These are phyloP conservation scores for Pseudonaja textilis DNA, from an alignment of 2,113 vertebrate genomes.

Conservation along the genomic window DNA sequence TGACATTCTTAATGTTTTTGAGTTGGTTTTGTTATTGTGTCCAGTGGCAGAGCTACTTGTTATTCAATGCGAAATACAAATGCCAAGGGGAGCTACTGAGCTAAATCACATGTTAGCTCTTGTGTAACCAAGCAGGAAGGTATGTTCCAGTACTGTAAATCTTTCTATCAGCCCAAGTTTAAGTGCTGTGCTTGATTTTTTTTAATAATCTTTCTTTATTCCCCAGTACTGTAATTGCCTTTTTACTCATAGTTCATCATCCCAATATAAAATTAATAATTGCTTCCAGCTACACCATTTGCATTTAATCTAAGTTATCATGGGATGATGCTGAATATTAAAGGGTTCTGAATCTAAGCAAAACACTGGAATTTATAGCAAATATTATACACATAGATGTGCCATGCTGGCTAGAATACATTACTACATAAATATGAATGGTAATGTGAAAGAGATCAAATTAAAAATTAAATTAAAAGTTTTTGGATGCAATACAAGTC, in stretches of 20 bases:
- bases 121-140: background rate
- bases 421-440: conserved; percentile 7
- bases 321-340: conserved; percentile 48
- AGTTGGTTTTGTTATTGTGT: background rate
- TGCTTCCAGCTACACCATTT: conserved; percentile 35
- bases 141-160: background rate
- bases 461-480: conserved; percentile 33
- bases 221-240: conserved; percentile 36
- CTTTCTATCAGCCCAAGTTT: background rate
- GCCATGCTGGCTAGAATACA: background rate
- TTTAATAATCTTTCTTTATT: conserved; percentile 29
- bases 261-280: conserved; percentile 41
- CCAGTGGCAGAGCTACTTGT: background rate
- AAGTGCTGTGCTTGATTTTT: conserved; percentile 5
- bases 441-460: conserved; percentile 9
- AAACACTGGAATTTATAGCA: conserved; percentile 45
- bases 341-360: conserved; percentile 27
- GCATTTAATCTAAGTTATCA: conserved; percentile 33
- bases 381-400: background rate
- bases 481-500: background rate
- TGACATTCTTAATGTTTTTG: background rate
- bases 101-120: background rate
- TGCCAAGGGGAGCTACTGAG: background rate
- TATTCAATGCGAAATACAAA: background rate
- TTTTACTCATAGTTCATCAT: conserved; percentile 50